Conservation (phyloP, 2,797 vertebrate species). For the Geotrypetes seraphini region DNA sequence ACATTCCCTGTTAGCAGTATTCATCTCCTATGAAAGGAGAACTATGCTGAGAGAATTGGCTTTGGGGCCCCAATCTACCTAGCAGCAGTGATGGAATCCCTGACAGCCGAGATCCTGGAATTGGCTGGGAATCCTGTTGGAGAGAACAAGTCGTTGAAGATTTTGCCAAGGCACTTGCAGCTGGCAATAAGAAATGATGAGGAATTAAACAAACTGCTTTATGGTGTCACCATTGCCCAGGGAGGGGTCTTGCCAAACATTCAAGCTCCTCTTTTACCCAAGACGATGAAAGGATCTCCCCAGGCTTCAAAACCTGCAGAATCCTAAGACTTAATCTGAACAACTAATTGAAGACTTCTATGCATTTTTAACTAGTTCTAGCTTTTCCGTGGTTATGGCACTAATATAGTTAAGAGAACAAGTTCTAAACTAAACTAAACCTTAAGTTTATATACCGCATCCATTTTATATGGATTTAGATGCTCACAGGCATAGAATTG, state of each 20-base stretch:
- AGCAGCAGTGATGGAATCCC: slow-evolving; percentile 56
- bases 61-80: slow-evolving; percentile 51
- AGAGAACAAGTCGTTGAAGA: slow-evolving; percentile 54
- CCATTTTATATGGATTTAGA: no score
- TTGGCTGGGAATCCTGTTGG: slow-evolving; percentile 48
- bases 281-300: slow-evolving; percentile 27
- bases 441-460: no score
- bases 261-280: slow-evolving; percentile 44
- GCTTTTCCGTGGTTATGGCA: no score
- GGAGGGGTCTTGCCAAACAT: slow-evolving; percentile 64
- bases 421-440: no score
- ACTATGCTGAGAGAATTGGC: slow-evolving; percentile 39
- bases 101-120: slow-evolving; percentile 62
- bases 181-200: slow-evolving; percentile 62
- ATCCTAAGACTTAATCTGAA: not conserved
- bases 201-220: slow-evolving; percentile 50
- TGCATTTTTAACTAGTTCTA: no score
- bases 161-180: slow-evolving; percentile 59
- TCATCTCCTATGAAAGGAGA: slow-evolving; percentile 43
- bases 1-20: slow-evolving; percentile 60
- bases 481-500: no score
- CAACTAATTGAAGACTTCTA: no score
- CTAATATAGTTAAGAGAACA: no score
- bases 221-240: slow-evolving; percentile 50
- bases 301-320: not conserved